phyloP scores from a whole-genome alignment of 37 sponge, comb jelly and placozoan species.

The Axinella damicornis region DNA sequence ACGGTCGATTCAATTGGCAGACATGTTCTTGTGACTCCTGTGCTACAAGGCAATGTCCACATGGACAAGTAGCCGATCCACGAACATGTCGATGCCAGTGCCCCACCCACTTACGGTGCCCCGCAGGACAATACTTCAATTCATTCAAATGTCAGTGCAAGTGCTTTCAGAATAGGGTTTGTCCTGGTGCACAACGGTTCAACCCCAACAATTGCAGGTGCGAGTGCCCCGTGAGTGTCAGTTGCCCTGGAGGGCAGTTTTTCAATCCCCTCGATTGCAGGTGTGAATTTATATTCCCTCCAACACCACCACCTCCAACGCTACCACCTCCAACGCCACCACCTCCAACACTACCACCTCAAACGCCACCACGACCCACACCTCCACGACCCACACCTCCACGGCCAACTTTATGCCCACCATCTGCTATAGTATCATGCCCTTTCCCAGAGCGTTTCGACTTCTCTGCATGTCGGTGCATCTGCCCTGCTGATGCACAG shows the following conservation, averaged over 20 bases:
- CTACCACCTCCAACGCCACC: not conserved
- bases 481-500: not conserved
- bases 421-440: not conserved
- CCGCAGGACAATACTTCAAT: constrained; percentile 11
- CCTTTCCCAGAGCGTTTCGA: not conserved
- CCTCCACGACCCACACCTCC: too few species aligned
- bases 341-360: not conserved
- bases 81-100: too few species aligned
- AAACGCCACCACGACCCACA: not conserved
- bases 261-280: constrained; percentile 8
- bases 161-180: not conserved
- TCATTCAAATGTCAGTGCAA: constrained; percentile 26
- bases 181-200: not conserved
- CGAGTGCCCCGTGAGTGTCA: constrained; percentile 10
- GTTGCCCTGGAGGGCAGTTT: not conserved
- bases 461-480: not conserved
- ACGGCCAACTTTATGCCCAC: too few species aligned
- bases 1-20: too few species aligned
- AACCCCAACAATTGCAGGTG: constrained; percentile 27
- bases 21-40: too few species aligned
- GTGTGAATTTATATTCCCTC: constrained; percentile 6
- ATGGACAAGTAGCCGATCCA: too few species aligned
- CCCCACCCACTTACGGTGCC: too few species aligned
- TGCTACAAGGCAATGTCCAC: too few species aligned
- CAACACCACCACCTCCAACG: not conserved